Percentiles rank a stretch among this genome's conserved stretches.
These are phyloP conservation scores for Eulemur rufifrons DNA, from an alignment of 2,113 vertebrate genomes.

Conservation along the genomic window DNA sequence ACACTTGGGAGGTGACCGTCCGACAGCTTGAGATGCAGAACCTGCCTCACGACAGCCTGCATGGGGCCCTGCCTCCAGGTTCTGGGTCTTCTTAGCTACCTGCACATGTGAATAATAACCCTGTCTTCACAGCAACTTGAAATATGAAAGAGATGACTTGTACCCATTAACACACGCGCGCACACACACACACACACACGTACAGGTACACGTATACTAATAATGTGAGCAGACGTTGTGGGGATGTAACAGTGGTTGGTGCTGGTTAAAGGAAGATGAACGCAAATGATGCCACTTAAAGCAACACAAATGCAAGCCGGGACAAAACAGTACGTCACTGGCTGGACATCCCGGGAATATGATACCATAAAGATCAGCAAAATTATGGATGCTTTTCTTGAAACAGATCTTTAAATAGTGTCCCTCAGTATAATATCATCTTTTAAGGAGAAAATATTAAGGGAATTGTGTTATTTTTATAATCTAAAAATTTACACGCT, in stretches of 20 bases:
- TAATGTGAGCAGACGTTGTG: neutral
- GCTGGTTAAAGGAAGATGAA: neutral
- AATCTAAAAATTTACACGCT: neutral
- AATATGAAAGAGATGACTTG: neutral
- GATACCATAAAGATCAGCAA: neutral
- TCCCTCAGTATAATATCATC: neutral
- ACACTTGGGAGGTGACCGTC: accelerated
- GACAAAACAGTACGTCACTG: neutral
- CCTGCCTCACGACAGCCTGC: neutral
- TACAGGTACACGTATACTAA: neutral
- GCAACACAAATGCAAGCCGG: neutral
- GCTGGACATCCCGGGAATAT: neutral
- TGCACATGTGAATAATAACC: neutral
- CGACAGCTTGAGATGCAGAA: neutral
- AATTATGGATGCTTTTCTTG: neutral
- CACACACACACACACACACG: neutral
- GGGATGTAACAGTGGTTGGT: neutral
- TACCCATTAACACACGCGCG: neutral
- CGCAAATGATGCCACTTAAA: neutral
- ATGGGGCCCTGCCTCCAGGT: neutral
- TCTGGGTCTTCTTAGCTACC: neutral
- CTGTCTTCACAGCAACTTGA: neutral
- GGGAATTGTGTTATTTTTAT: conserved; percentile 16
- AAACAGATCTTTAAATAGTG: conserved; percentile 6
- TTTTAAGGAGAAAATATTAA: conserved; percentile 11